Base-by-base conservation (phyloP, 2,113 vertebrate species). In the Corapipo altera region DNA sequence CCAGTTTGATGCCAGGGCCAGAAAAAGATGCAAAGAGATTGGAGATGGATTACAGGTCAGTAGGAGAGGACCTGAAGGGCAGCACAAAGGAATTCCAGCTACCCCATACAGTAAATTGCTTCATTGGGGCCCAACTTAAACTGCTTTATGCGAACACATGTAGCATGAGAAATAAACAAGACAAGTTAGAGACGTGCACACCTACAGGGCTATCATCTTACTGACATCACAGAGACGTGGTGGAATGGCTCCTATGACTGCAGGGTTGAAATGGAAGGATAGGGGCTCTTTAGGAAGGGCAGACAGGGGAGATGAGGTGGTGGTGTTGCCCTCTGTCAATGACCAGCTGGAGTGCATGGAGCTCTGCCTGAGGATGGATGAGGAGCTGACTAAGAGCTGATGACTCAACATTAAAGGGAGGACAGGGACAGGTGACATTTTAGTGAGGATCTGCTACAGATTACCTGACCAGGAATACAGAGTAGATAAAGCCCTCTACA, bases 141-240 rank as follows among this genome's bases (percentile, higher is more conserved):
- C 46, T 46, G 15, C 10, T 30, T 30, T 16, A 33, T 46, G 48
- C 4, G 39, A 62, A 54, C 9, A 62, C 7, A 8, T 30, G 3
- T 30, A 41, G 12, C 23, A n/a, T 17, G 15, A 26, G 20, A 14
- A 61, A 39, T 43, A 57, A 8, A 1, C 12, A 22, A 35, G 23
- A n/a, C 3, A 12, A 48, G 9, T 39, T 39, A 46, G 33, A 70
- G n/a, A 39, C 30, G 4, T 8, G 4, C 11, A 15, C 32, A 8
- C 4, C 11, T 51, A 6, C 23, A 55, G 39, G 37, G 3, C 12
- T 46, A 6, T 24, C 28, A 39, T 70, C 7, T 23, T 46, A 33
- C 4, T 13, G 39, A 9, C 48, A 62, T 71, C 28, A 24, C 6
- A 24, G 15, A 52, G 48, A 55, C 5, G 11, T 21, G 0, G 0